Evolutionary conservation across 1,140 invertebrate species (phyloP).

Genomic region (Tigriopus japonicus): DNA sequence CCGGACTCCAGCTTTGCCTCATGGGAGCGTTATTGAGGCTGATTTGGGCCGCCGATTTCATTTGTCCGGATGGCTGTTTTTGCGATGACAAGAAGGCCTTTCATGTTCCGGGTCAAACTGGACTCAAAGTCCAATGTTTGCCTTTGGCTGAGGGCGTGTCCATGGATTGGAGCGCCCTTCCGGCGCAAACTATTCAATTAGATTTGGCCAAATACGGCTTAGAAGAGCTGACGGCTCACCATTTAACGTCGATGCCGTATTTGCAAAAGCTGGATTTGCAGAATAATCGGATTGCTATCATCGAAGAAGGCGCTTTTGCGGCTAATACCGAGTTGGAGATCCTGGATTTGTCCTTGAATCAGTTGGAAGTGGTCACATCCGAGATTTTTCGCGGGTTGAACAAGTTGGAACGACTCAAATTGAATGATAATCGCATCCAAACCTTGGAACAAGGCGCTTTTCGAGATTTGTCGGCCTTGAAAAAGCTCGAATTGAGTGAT

Average conservation of each 20-base stretch:
- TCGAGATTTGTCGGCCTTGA: not conserved
- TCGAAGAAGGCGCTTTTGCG: not conserved
- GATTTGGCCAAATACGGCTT: slow-evolving; percentile 10
- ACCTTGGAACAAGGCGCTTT: not conserved
- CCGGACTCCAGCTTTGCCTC: no score
- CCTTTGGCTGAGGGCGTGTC: not conserved
- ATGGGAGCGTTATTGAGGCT: no score
- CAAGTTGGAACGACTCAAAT: not conserved
- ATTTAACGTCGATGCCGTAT: not conserved
- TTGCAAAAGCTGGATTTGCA: slow-evolving; percentile 10
- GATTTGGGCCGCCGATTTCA: no score
- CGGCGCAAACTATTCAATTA: slow-evolving; percentile 2
- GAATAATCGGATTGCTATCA: not conserved
- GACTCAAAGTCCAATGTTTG: slow-evolving; percentile 7
- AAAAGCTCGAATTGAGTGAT: slow-evolving; percentile 1
- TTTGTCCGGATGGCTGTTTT: slow-evolving; percentile 12
- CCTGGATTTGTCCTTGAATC: slow-evolving; percentile 3
- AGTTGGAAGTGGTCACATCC: not conserved
- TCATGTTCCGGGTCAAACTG: slow-evolving; percentile 10
- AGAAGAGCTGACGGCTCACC: not conserved
- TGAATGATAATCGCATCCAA: slow-evolving; percentile 3
- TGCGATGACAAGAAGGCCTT: not conserved
- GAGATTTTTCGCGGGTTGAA: not conserved
- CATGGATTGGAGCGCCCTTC: not conserved
- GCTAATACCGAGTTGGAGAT: not conserved